Base-by-base conservation (phyloP, 2,797 vertebrate species). In the Acropternis orthonyx region DNA sequence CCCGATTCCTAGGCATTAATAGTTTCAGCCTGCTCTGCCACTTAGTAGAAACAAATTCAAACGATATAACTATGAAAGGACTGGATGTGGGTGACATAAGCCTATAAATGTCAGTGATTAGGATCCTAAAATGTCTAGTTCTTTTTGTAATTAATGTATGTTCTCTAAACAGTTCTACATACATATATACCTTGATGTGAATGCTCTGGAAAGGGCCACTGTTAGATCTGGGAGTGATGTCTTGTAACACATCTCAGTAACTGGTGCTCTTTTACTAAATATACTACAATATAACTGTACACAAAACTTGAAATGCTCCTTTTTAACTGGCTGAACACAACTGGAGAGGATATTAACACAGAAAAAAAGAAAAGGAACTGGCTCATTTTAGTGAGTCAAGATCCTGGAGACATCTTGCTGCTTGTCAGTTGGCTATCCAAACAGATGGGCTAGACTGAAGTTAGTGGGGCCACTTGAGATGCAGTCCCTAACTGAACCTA, bases 1-100 rank as follows among this genome's bases (percentile, higher is more conserved):
- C 12, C 51, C 49, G 49, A 2, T 87, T 89, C 69, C 51, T 37
- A 39, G 27, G 78, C 43, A 76, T 51, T 88, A 63, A 72, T 41
- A 76, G 46, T 94, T 87, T 89, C 89, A 82, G 74, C 66, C 71
- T 56, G 27, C 39, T 73, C 85, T 91, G 88, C 73, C 65, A 81
- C 36, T 27, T 75, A 71, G 71, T 51, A 85, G 69, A 92, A 88
- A 56, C 4, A 3, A 52, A 61, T 92, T 92, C 59, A 76, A 92
- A 86, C 27, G 67, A 54, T 59, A 41, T 26, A 65, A 66, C 16
- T 27, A n/a, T 7, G 46, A 83, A 15, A 21, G 34, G 32, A 54
- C 46, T 54, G 61, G 54, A 80, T 79, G 71, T 11, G 73, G 78
- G 65, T 41, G 41, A 67, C 32, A 73, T 46, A 90, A 69, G 17